phyloP scores from a whole-genome alignment of 2,888 invertebrate genomes.

The Apotomis betuletana region DNA sequence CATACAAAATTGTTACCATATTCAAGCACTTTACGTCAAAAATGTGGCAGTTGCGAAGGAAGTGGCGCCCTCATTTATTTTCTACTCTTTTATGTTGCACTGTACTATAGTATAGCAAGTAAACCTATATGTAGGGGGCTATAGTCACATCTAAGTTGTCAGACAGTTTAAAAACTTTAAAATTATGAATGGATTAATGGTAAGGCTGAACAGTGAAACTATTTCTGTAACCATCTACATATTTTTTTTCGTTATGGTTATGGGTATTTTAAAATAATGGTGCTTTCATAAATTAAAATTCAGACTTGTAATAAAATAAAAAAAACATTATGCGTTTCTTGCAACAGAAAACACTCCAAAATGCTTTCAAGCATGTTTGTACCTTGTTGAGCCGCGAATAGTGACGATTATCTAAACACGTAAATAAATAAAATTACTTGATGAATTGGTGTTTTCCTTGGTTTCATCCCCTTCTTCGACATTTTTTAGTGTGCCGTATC shows the following conservation, averaged over 20 bases:
- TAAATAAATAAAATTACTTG: slow-evolving; percentile 60
- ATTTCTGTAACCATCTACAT: not conserved
- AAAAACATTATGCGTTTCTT: slow-evolving; percentile 14
- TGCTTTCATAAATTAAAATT: slow-evolving; percentile 22
- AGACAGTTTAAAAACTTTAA: no score
- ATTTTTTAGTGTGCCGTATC: not conserved
- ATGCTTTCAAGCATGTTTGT: slow-evolving; percentile 47
- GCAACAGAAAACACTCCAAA: slow-evolving; percentile 36
- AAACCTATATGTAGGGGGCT: no score
- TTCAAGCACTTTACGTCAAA: no score
- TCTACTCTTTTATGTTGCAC: no score
- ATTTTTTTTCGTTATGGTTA: no score
- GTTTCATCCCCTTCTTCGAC: not conserved
- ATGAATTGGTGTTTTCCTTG: slow-evolving; percentile 59
- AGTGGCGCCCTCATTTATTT: no score
- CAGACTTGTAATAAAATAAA: slow-evolving; percentile 2
- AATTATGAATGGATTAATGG: no score
- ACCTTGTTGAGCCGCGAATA: slow-evolving; percentile 73
- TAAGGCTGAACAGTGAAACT: no score
- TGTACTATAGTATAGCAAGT: no score
- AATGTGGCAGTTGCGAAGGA: no score
- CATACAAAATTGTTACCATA: no score
- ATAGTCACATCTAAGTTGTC: no score
- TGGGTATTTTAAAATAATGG: not conserved
- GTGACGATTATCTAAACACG: slow-evolving; percentile 67